A percentile compares a stretch with the other conserved stretches of the same genome.
Evolutionary conservation across 2,888 invertebrate species (phyloP).

Genomic region (Phasia obesa): DNA sequence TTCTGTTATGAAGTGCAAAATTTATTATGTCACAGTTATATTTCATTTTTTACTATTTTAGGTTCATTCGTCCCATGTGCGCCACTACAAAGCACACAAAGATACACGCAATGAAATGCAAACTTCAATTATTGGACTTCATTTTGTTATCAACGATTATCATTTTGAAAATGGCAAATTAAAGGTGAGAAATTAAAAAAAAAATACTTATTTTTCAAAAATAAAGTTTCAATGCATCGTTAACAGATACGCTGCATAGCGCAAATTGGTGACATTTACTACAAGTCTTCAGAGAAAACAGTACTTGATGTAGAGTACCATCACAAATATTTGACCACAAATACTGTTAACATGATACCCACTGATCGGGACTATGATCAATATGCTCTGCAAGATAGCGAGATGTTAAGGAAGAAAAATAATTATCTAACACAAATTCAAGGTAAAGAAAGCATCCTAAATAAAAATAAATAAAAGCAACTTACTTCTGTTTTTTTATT

Average conservation of each 20-base stretch:
- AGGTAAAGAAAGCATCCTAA: slow-evolving; percentile 74
- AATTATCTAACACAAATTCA: slow-evolving; percentile 81
- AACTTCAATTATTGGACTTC: slow-evolving; percentile 83
- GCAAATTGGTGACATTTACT: slow-evolving; percentile 86
- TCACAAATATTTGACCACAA: slow-evolving; percentile 73
- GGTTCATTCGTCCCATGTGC: slow-evolving; percentile 80
- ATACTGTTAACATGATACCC: slow-evolving; percentile 79
- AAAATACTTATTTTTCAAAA: neutral
- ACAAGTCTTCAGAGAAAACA: slow-evolving; percentile 87
- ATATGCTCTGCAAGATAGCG: slow-evolving; percentile 80
- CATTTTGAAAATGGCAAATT: slow-evolving; percentile 84
- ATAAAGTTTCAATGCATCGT: neutral
- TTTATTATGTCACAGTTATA: too few relatives aligned
- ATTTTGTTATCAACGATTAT: slow-evolving; percentile 83
- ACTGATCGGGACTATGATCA: slow-evolving; percentile 78
- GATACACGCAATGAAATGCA: slow-evolving; percentile 82
- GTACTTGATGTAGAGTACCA: slow-evolving; percentile 83
- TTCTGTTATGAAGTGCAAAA: too few relatives aligned
- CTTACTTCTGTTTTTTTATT: slow-evolving; percentile 37
- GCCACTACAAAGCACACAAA: slow-evolving; percentile 79
- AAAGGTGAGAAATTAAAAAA: slow-evolving; percentile 80
- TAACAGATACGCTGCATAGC: slow-evolving; percentile 86
- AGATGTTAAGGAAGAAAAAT: slow-evolving; percentile 80
- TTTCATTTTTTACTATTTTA: slow-evolving; percentile 63
- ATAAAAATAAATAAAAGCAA: neutral